A percentile compares a stretch with the other conserved stretches of the same genome.
phyloP scores from a whole-genome alignment of 2,888 invertebrate species.

The Orgyia antiqua region DNA sequence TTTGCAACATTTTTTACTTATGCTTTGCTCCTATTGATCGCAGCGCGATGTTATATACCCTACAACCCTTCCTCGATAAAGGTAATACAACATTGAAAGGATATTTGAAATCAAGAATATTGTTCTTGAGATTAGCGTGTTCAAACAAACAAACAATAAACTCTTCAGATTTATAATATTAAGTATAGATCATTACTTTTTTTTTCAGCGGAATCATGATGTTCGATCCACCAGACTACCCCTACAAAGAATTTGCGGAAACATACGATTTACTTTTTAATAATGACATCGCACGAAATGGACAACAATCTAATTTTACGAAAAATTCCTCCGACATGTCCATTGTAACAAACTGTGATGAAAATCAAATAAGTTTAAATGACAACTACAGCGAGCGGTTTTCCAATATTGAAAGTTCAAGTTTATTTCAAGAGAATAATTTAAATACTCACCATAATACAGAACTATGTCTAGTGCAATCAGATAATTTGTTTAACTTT shows the following conservation, averaged over 20 bases:
- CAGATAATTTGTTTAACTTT: slow-evolving; percentile 52
- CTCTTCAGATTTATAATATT: too few species aligned
- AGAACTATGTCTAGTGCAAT: slow-evolving; percentile 43
- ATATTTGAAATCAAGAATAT: too few species aligned
- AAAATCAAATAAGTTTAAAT: slow-evolving; percentile 45
- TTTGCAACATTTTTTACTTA: too few species aligned
- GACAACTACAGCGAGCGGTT: slow-evolving; percentile 50
- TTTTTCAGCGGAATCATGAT: slow-evolving; percentile 45
- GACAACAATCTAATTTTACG: slow-evolving; percentile 10
- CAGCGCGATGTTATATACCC: too few species aligned
- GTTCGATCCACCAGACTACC: slow-evolving; percentile 71
- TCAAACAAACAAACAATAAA: too few species aligned
- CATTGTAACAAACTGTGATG: slow-evolving; percentile 32
- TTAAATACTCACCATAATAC: slow-evolving; percentile 28
- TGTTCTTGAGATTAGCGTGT: too few species aligned
- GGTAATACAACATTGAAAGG: too few species aligned
- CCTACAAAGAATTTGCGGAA: slow-evolving; percentile 60
- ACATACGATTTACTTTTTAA: slow-evolving; percentile 54
- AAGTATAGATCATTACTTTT: too few species aligned
- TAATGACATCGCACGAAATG: slow-evolving; percentile 26
- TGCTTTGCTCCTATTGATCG: too few species aligned
- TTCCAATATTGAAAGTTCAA: slow-evolving; percentile 43
- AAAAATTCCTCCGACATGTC: slow-evolving; percentile 16
- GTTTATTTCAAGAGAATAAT: slow-evolving; percentile 25
- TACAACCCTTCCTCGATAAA: too few species aligned